Base-by-base conservation (phyloP, 1,140 invertebrate species). In the Papilio machaon region DNA sequence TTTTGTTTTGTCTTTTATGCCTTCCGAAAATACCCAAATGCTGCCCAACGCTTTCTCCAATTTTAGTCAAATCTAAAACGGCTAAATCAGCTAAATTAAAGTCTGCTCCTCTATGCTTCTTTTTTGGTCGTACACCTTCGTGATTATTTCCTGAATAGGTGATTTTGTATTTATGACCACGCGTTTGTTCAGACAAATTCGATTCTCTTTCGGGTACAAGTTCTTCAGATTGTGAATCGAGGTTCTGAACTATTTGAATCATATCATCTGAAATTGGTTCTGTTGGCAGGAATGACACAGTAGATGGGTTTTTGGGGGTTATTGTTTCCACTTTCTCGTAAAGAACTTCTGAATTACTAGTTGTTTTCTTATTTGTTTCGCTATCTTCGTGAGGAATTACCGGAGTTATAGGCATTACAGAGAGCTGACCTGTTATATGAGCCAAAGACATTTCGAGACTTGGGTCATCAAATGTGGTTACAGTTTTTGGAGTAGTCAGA, bases 351-450 rank as follows among this genome's bases (percentile, higher is more conserved):
- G 87, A 85, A 82, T 85, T 46, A n/a, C 74, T 85, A 15, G 81
- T 81, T 13, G 80, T 79, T 82, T 86, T 86, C 4, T 83, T 82
- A n/a, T 77, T 82, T 11, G 87, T 81, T 77, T 91, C 87, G 81
- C 92, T 90, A 23, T 81, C 80, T 43, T 84, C 80, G 35, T 86
- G 90, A 10, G 93, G 85, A 81, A 92, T 83, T 67, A 95, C 91
- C 49, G 92, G 91, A 43, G 93, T 92, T 8, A 91, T 92, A 82
- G 93, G 94, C 85, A 94, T 89, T 23, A 87, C 89, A 52, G 94
- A 94, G 38, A 95, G 81, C 81, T 95, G 95, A 60, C 94, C 94
- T 38, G 95, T 95, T 9, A 95, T 94, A 86, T 94, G 91, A n/a
- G 93, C 94, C 81, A 95, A 89, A 23, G 95, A 95, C 85, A 94